Conservation (phyloP, 2,113 vertebrate species). For the Stomatorhinus ivindoensis region DNA sequence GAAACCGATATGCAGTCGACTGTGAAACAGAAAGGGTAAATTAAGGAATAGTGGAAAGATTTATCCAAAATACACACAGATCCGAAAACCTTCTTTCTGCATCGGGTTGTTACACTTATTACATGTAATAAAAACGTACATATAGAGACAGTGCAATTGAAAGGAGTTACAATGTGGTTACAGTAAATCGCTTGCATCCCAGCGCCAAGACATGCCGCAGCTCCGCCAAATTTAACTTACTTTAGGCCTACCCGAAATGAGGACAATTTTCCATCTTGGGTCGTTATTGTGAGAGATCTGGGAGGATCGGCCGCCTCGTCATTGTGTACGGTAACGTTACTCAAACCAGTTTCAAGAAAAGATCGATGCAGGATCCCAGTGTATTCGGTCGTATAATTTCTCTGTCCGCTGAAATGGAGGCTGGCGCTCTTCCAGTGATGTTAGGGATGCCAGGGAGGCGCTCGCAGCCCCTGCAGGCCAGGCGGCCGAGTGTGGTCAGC, state of each 20-base stretch:
- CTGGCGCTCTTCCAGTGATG: slow-evolving; percentile 7
- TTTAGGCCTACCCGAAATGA: not conserved
- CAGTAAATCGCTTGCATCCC: slow-evolving; percentile 8
- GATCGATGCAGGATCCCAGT: not conserved
- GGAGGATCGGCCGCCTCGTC: not conserved
- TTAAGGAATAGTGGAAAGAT: slow-evolving; percentile 9
- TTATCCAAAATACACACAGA: not conserved
- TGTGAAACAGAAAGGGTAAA: slow-evolving; percentile 24
- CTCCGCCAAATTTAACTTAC: not conserved
- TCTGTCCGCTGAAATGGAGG: not conserved
- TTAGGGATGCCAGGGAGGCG: not conserved
- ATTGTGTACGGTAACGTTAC: not conserved
- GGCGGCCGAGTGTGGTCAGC: slow-evolving; percentile 21
- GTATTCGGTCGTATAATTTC: slow-evolving; percentile 1
- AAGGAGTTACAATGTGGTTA: not conserved
- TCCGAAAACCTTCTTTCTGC: not conserved
- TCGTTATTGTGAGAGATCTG: not conserved
- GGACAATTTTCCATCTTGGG: not conserved
- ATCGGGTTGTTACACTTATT: not conserved
- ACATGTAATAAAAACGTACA: not conserved
- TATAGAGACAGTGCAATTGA: not conserved
- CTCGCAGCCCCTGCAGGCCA: slow-evolving; percentile 37
- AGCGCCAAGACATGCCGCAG: not conserved
- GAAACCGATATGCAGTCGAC: slow-evolving; percentile 46
- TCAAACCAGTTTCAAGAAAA: not conserved